These are phyloP conservation scores for Drosophila maculinotata DNA, from an alignment of 2,888 invertebrate species.

Conservation along the genomic window DNA sequence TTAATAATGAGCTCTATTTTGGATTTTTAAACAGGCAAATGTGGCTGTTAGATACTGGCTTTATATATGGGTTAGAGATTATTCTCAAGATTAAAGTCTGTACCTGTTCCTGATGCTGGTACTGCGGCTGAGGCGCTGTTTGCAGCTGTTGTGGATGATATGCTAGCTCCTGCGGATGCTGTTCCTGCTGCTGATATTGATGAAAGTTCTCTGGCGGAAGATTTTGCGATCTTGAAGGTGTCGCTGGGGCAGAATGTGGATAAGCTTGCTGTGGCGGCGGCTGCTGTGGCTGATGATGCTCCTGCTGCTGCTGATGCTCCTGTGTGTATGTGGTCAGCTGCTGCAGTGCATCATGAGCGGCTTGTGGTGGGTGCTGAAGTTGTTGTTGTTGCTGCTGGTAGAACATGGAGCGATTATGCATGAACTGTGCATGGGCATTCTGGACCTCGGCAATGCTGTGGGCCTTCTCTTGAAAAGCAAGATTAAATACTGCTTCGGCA, in stretches of 20 bases:
- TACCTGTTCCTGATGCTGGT: conserved; percentile 54
- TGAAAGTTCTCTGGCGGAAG: conserved; percentile 45
- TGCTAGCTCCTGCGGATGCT: conserved; percentile 38
- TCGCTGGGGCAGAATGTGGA: conserved; percentile 20
- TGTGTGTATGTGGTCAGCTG: conserved; percentile 65
- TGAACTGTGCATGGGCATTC: conserved; percentile 91
- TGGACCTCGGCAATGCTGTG: conserved; percentile 92
- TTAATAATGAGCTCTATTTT: not conserved
- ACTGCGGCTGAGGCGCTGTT: conserved; percentile 42
- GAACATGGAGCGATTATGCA: conserved; percentile 86
- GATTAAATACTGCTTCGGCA: conserved; percentile 93
- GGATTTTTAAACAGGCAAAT: conserved; percentile 1
- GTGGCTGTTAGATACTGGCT: too few species aligned
- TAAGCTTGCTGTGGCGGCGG: conserved; percentile 21
- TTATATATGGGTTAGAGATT: too few species aligned
- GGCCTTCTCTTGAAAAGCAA: conserved; percentile 91
- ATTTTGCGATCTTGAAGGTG: conserved; percentile 33
- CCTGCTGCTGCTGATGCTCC: conserved; percentile 47
- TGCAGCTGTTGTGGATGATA: conserved; percentile 46
- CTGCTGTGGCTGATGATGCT: conserved; percentile 50
- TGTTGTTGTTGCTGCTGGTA: conserved; percentile 64
- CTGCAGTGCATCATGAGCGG: conserved; percentile 58
- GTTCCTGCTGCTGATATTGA: conserved; percentile 61
- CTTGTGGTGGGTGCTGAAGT: conserved; percentile 42
- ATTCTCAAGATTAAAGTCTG: too few species aligned